Evolutionary conservation across 2,113 vertebrate species (phyloP), one percentile per base, ranked within the genome.

Genomic region (Narcine bancroftii): DNA sequence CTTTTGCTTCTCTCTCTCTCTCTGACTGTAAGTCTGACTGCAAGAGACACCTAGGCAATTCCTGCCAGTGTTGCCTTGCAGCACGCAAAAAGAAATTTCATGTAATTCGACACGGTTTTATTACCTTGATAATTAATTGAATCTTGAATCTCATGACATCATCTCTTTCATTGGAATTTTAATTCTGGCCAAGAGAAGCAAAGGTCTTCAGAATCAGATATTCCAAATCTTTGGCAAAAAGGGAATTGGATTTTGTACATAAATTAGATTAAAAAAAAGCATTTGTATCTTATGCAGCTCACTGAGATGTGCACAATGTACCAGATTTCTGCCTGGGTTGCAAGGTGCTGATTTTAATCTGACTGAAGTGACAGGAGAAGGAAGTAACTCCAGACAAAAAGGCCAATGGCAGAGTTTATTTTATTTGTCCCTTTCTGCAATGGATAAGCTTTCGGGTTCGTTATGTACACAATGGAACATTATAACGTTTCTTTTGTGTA

Each of bases 401-500:
- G 33, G 15, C 53, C n/a, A n/a, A 87, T 87, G n/a, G 33, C n/a
- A 87, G 50, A 19, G 50, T 85, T 63, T 60, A 60, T 10, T 50
- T 53, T 47, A 33, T 7, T 63, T 63, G 17, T 53, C 50, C 47
- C 26, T 87, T 63, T 60, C n/a, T 9, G n/a, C 13, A 45, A 91
- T 91, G 89, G 26, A 69, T 45, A 45, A 63, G 89, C 42, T 69
- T 69, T 91, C 42, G 6, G 42, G 29, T 91, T 91, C 36, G 87
- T 45, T 91, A 26, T 69, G 33, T 71, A 91, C 39, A 91, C 63
- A 66, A 33, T 65, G 13, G 42, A 91, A 47, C 45, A 29, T 24
- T 6, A 91, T 69, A 69, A 71, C 39, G 42, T 69, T 91, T 66
- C 65, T 47, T 91, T 91, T 91, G 89, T 91, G 24, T 71, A 15